Evolutionary conservation across 2,113 vertebrate genomes (phyloP), one percentile per base, ranked within the genome.

Genomic region (Tetraodon nigroviridis): DNA sequence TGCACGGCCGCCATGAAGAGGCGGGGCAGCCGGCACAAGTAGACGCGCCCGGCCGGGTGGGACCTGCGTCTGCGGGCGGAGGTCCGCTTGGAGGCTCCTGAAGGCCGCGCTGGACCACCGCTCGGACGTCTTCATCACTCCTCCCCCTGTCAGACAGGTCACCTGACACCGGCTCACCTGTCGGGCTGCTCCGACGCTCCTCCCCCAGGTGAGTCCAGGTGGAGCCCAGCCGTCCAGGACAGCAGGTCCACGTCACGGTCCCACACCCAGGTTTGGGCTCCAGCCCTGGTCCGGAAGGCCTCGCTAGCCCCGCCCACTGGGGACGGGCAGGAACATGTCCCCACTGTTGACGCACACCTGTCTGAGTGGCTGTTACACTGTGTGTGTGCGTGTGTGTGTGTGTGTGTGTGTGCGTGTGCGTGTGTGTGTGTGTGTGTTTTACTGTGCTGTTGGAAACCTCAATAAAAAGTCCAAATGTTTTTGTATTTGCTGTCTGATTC

Each of bases 1-100:
- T 99, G 97, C 55, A 99, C 95, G 0, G 96, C 95, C 1, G 96
- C 97, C 64, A 97, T 99, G 96, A 99, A 99, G 90, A 93, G 97
- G 79, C 93, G 97, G 80, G 97, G 97, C 87, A 98, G 95, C 83
- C 89, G 97, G 20, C 97, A 99, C 85, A 99, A 46, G 44, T 46
- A 46, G 44, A 46, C 19, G 3, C 1, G 15, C 51, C 56, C 57
- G 48, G 54, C 58, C 63, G 64, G 64, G 57, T 45, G 32, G 13
- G 8, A 53, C 41, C 56, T 55, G 20, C 24, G 17, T 17, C 55
- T 16, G 61, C 60, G 73, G 71, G 75, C 78, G 59, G 57, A 75
- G 74, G 68, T 74, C 29, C 29, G 24, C 10, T 37, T 16, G 55
- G 47, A 29, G 32, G 50, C 1, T 46, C 50, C 50, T 52, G 22